Evolutionary conservation across 2,888 invertebrate genomes (phyloP).

Genomic region (Noctua pronuba): DNA sequence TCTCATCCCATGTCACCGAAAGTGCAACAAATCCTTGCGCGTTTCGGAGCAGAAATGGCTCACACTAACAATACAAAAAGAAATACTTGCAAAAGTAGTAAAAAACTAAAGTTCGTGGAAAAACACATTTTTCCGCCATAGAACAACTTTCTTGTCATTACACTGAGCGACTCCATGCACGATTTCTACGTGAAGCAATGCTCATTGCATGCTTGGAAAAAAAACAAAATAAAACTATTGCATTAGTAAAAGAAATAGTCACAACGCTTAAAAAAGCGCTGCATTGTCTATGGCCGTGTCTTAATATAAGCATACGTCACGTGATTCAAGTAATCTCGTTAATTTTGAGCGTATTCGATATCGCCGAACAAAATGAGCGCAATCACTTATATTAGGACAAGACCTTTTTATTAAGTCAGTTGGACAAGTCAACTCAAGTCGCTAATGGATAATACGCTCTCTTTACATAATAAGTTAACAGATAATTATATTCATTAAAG

Average conservation of each 20-base stretch:
- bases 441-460: constrained; percentile 2
- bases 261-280: background rate
- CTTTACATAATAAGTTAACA: constrained; percentile 1
- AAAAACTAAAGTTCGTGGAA: constrained; percentile 4
- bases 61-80: background rate
- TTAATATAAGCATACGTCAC: background rate
- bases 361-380: background rate
- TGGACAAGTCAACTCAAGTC: background rate
- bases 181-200: background rate
- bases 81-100: constrained; percentile 16
- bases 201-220: background rate
- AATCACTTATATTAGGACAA: background rate
- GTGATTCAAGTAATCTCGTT: background rate
- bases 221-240: background rate
- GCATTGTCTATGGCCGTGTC: constrained; percentile 2
- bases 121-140: constrained; percentile 23
- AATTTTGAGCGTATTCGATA: background rate
- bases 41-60: constrained; percentile 25
- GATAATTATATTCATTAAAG: background rate
- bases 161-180: background rate
- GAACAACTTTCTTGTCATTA: constrained; percentile 24
- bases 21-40: background rate
- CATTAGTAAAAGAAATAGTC: background rate
- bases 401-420: background rate
- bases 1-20: background rate